Evolutionary conservation across 2,113 vertebrate species (phyloP), one percentile per base, ranked within the genome.

Genomic region (Ranitomeya variabilis): DNA sequence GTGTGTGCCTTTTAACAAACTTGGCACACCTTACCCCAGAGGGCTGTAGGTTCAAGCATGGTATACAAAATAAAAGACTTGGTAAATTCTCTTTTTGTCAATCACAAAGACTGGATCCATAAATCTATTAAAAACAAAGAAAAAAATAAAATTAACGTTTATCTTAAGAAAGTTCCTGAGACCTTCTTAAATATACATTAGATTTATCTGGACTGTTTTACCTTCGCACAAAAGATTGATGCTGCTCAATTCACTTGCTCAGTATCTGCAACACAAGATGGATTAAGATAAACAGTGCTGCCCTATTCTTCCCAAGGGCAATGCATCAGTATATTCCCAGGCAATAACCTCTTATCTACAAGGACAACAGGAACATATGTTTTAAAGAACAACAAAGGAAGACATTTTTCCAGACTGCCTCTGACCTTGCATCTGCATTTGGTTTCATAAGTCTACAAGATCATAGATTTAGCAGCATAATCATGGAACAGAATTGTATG

Each of bases 281-380:
- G 74, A 86, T 86, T 52, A 86, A 86, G 76, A 80, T 87, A 80
- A 87, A 87, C 76, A 69, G 37, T 54, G 86, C 62, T 80, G 86
- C 57, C n/a, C 21, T 69, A 80, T 69, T 87, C 71, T 80, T 87
- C 76, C 76, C 77, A 80, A 87, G 76, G 62, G 86, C 86, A 23
- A 87, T 57, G 26, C 60, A 13, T 78, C 74, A 77, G 85, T 52
- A 78, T 62, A 86, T 77, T 86, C 73, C 74, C 57, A 79, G 59
- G 76, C 76, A 87, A 80, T 69, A 80, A 69, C 77, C 86, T 80
- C 76, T 87, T 87, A 87, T 87, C 86, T 87, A 55, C 86, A 87
- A 87, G 86, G 86, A 87, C 76, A 80, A 51, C 86, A 80, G 77
- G 52, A 79, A 80, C 86, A 80, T 78, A 69, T 69, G 86, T 80